These are phyloP conservation scores for Tetramorium alpestre DNA, from an alignment of 1,140 invertebrate species.

Conservation along the genomic window DNA sequence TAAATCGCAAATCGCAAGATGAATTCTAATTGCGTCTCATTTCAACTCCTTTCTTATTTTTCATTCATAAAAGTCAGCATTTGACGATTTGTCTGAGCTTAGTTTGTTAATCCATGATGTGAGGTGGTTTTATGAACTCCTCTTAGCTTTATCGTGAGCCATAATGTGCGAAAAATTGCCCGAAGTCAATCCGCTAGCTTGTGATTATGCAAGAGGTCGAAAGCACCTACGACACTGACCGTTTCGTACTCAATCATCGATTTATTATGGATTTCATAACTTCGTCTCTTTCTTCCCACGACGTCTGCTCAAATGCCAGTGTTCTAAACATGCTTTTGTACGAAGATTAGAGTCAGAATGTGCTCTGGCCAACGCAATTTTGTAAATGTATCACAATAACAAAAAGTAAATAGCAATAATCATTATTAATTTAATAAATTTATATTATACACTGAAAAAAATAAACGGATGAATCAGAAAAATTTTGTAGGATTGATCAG, in stretches of 20 bases:
- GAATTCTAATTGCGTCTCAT: background rate
- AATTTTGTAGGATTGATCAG: too few relatives aligned
- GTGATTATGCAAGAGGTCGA: conserved; percentile 25
- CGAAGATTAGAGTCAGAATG: background rate
- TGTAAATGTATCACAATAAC: background rate
- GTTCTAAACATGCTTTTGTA: background rate
- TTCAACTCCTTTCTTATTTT: background rate
- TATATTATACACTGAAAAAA: too few relatives aligned
- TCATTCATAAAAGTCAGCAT: background rate
- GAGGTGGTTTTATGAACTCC: conserved; percentile 26
- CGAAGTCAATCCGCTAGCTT: background rate
- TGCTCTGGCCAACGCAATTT: background rate
- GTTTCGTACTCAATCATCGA: conserved; percentile 24
- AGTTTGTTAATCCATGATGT: background rate
- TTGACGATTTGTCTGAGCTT: background rate
- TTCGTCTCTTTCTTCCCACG: background rate
- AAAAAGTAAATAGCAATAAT: background rate
- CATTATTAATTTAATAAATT: too few relatives aligned
- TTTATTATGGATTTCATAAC: conserved; percentile 41
- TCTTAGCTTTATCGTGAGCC: background rate
- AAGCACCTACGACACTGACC: conserved; percentile 22
- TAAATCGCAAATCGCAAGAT: background rate
- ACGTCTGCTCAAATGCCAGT: conserved; percentile 6
- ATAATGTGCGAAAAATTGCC: conserved; percentile 20
- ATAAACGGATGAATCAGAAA: too few relatives aligned